phyloP scores from a whole-genome alignment of 2,888 invertebrate genomes.

The Cheilosia pagana region DNA sequence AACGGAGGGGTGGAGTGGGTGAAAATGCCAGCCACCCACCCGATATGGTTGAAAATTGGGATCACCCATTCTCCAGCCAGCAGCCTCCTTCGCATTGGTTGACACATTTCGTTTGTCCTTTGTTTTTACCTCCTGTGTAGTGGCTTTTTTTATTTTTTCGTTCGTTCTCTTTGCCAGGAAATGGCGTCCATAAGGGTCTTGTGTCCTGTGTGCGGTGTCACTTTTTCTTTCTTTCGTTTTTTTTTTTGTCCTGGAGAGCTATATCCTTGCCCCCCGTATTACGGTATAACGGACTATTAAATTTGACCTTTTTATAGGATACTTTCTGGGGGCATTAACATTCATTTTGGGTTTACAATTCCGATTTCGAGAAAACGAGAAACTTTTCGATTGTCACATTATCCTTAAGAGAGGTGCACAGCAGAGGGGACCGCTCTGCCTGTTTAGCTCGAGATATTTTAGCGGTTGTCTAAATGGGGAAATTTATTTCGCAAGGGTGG shows the following conservation, averaged over 20 bases:
- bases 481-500: slow-evolving; percentile 59
- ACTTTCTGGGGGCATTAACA: slow-evolving; percentile 76
- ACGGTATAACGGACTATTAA: slow-evolving; percentile 76
- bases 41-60: slow-evolving; percentile 38
- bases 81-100: slow-evolving; percentile 66
- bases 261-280: slow-evolving; percentile 71
- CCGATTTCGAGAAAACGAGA: slow-evolving; percentile 60
- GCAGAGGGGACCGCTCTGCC: neutral
- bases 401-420: slow-evolving; percentile 47
- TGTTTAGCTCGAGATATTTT: slow-evolving; percentile 55
- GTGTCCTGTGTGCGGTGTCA: slow-evolving; percentile 22
- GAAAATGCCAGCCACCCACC: slow-evolving; percentile 20
- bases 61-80: slow-evolving; percentile 27
- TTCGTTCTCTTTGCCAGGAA: slow-evolving; percentile 42
- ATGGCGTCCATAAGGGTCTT: slow-evolving; percentile 60
- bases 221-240: slow-evolving; percentile 33
- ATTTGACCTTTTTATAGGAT: slow-evolving; percentile 78
- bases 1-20: slow-evolving; percentile 45
- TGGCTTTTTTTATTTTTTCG: slow-evolving; percentile 12
- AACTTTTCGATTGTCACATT: slow-evolving; percentile 75
- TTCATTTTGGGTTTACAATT: slow-evolving; percentile 75
- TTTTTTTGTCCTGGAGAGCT: slow-evolving; percentile 35
- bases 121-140: slow-evolving; percentile 61
- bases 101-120: slow-evolving; percentile 71
- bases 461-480: slow-evolving; percentile 73